Percentiles rank a stretch among this genome's conserved stretches.
Conservation (phyloP, 2,888 invertebrate genomes). For the Sipha maydis region DNA sequence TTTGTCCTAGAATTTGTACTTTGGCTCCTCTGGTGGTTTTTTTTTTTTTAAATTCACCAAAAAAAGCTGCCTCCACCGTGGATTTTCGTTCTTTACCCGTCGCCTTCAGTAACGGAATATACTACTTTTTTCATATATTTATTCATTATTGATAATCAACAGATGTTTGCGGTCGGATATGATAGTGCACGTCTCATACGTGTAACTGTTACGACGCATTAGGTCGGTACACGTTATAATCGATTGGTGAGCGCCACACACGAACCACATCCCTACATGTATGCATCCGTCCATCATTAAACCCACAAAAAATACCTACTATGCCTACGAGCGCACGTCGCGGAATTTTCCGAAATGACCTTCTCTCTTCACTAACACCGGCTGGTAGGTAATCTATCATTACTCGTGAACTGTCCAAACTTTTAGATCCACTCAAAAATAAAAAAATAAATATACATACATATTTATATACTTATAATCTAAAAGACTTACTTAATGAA, state of each 20-base stretch:
- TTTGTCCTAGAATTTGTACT: too few species aligned
- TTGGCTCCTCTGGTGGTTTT: too few species aligned
- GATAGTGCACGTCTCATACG: neutral
- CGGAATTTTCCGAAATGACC: slow-evolving; percentile 28
- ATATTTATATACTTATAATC: neutral
- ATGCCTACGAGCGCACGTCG: neutral
- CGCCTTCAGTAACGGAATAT: too few species aligned
- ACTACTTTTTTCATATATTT: too few species aligned
- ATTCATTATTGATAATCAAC: neutral
- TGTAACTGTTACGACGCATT: neutral
- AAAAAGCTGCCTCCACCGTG: too few species aligned
- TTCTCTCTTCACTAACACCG: neutral
- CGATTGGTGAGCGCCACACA: slow-evolving; percentile 25
- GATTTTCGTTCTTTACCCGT: too few species aligned
- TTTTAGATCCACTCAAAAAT: slow-evolving; percentile 1
- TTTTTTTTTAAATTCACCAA: too few species aligned
- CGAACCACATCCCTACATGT: neutral
- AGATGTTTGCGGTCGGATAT: neutral
- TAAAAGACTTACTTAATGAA: neutral
- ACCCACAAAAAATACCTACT: neutral
- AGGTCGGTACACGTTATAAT: slow-evolving; percentile 1
- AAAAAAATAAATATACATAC: neutral
- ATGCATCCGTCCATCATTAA: neutral
- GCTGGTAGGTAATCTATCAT: slow-evolving; percentile 33
- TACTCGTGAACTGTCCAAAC: slow-evolving; percentile 15